These are phyloP conservation scores for Collichthys lucidus DNA, from an alignment of 2,113 vertebrate genomes.

Conservation along the genomic window DNA sequence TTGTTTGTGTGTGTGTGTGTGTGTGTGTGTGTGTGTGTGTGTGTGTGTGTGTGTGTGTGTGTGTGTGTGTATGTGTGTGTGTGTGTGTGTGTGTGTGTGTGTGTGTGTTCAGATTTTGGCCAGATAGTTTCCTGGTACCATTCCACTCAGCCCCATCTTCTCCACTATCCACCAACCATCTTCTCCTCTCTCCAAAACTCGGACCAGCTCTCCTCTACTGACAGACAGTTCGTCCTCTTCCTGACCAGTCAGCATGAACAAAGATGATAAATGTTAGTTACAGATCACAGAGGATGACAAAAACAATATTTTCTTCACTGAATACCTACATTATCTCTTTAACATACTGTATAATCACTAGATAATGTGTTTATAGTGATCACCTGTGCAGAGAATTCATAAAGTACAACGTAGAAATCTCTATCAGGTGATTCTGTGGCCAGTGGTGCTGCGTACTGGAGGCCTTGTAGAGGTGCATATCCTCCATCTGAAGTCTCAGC, in stretches of 20 bases:
- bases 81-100: background rate
- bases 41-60: background rate
- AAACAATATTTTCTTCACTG: background rate
- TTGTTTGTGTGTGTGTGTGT: background rate
- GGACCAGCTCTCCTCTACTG: constrained; percentile 86
- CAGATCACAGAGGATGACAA: background rate
- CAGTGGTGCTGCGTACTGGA: constrained; percentile 24
- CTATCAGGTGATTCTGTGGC: constrained; percentile 21
- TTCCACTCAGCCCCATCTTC: constrained; percentile 84
- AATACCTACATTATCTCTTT: background rate
- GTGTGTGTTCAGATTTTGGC: constrained; percentile 82
- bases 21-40: background rate
- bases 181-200: constrained; percentile 85
- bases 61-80: background rate
- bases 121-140: constrained; percentile 94
- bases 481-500: constrained; percentile 55
- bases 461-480: constrained; percentile 72
- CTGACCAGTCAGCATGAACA: constrained; percentile 74
- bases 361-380: background rate
- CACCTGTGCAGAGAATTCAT: constrained; percentile 75
- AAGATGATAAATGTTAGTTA: constrained; percentile 23
- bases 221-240: constrained; percentile 91
- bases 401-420: constrained; percentile 67
- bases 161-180: constrained; percentile 95
- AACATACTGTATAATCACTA: background rate